A percentile compares a stretch with the other conserved stretches of the same genome.
Evolutionary conservation across 2,888 invertebrate species (phyloP).

Genomic region (Tricholauxania praeusta): DNA sequence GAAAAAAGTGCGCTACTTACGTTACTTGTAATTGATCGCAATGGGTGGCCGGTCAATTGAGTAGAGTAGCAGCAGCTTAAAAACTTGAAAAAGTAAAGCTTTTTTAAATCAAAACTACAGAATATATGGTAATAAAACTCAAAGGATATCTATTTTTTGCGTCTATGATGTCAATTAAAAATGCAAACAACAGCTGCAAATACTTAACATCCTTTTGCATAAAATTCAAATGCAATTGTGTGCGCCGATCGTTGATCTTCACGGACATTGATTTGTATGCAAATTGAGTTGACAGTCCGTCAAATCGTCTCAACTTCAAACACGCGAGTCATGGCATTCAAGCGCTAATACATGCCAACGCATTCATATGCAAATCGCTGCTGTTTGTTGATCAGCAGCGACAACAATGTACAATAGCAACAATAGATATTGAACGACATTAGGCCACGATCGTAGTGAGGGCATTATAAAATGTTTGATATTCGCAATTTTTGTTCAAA

Average conservation of each 20-base stretch:
- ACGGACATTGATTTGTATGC: conserved; percentile 20
- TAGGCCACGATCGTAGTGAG: no score
- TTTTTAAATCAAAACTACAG: no score
- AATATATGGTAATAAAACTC: no score
- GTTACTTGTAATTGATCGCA: conserved; percentile 17
- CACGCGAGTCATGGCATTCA: conserved; percentile 22
- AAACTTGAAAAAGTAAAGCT: no score
- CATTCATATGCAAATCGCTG: conserved; percentile 13
- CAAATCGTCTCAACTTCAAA: conserved; percentile 24
- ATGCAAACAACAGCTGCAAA: background rate
- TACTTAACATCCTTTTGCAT: background rate
- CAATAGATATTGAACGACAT: no score
- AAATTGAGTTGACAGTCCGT: conserved; percentile 31
- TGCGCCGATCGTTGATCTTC: conserved; percentile 24
- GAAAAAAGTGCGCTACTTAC: background rate
- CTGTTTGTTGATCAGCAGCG: background rate
- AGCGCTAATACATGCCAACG: background rate
- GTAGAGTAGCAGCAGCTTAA: no score
- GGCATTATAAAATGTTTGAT: no score
- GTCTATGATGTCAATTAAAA: no score
- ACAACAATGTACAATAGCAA: no score
- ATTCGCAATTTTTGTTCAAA: no score
- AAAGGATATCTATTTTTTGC: no score
- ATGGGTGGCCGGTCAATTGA: background rate
- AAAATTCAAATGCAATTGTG: no score